Conservation (phyloP, 1,140 invertebrate genomes). For the Metaphire vulgaris region DNA sequence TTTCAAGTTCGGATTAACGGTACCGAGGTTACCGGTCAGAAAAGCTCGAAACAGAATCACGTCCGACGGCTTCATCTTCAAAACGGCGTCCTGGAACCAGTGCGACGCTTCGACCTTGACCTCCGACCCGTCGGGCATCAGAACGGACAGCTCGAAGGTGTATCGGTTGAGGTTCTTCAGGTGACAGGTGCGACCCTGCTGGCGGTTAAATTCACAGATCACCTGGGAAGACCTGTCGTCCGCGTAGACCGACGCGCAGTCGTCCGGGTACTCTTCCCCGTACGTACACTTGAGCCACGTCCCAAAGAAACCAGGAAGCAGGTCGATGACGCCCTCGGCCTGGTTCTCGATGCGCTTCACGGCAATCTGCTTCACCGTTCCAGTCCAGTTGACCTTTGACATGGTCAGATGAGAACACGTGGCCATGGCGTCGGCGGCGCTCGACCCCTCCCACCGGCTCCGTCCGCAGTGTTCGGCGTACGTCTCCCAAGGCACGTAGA, state of each 20-base stretch:
- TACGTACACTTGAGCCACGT: conserved; percentile 21
- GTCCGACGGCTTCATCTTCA: conserved; percentile 12
- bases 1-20: neutral
- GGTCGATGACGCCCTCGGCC: conserved; percentile 19
- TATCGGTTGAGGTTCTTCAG: conserved; percentile 25
- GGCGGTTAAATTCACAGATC: conserved; percentile 2
- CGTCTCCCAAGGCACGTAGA: conserved; percentile 11
- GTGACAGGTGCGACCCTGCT: conserved; percentile 16
- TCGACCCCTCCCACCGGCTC: conserved; percentile 12
- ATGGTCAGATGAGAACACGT: conserved; percentile 8
- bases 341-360: conserved; percentile 27
- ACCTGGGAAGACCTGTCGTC: neutral
- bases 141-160: conserved; percentile 24
- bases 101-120: conserved; percentile 18
- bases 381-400: conserved; percentile 25
- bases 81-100: conserved; percentile 21
- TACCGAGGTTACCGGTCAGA: conserved; percentile 5
- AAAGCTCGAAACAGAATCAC: conserved; percentile 17
- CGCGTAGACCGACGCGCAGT: neutral
- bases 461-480: conserved; percentile 16
- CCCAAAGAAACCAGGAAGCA: conserved; percentile 18
- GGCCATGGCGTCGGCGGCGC: conserved; percentile 15
- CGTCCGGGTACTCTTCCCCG: conserved; percentile 3
- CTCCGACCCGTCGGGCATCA: neutral
- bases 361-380: conserved; percentile 18